phyloP scores from a whole-genome alignment of 2,113 vertebrate species.

The Cephalopholis sonnerati region DNA sequence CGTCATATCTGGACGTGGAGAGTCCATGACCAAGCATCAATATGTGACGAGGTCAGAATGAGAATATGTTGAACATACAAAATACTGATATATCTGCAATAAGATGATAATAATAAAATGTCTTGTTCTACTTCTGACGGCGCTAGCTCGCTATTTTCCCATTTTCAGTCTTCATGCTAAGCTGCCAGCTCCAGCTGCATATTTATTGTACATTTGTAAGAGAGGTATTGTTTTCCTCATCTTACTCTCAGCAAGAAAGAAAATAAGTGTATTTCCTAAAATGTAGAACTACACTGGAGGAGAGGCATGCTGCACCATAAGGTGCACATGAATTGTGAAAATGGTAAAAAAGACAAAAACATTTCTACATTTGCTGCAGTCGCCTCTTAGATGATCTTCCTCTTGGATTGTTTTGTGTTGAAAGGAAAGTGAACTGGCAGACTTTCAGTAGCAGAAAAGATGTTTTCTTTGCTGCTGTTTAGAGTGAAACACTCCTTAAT shows the following conservation, averaged over 20 bases:
- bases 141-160: background rate
- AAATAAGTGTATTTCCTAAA: background rate
- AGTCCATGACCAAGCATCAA: too few species aligned
- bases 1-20: too few species aligned
- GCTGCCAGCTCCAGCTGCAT: background rate
- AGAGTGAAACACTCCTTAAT: slow-evolving; percentile 67
- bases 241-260: background rate
- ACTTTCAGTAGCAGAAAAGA: slow-evolving; percentile 27
- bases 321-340: background rate
- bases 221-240: background rate
- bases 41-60: too few species aligned
- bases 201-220: background rate
- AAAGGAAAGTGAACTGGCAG: slow-evolving; percentile 50
- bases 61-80: background rate
- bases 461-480: slow-evolving; percentile 57
- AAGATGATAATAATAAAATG: background rate
- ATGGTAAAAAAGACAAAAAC: background rate
- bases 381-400: background rate
- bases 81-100: background rate
- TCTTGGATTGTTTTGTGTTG: slow-evolving; percentile 38
- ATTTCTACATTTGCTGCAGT: background rate
- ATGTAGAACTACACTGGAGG: background rate
- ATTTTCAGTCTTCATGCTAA: background rate
- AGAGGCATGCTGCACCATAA: background rate
- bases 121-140: background rate